Conservation (phyloP, 1,140 invertebrate species). For the Drosophila baimaii region DNA sequence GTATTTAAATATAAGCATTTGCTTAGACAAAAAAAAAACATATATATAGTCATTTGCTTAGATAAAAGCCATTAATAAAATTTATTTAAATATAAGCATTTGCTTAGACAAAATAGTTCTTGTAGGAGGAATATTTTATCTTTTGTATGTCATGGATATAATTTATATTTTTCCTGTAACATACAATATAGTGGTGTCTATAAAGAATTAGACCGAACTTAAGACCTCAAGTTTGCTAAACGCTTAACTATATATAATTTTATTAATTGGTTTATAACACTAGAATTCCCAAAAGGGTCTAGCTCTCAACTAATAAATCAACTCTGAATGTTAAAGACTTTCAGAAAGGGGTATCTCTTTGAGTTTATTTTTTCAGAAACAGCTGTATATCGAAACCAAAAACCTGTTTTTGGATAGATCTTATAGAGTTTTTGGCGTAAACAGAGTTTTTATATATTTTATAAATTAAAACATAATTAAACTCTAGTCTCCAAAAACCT, state of each 20-base stretch:
- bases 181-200: too few relatives aligned
- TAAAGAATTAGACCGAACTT: too few relatives aligned
- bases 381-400: neutral
- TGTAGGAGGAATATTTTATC: neutral
- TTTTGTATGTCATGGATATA: neutral
- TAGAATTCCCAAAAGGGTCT: too few relatives aligned
- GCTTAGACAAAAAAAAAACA: neutral
- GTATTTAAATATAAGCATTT: neutral
- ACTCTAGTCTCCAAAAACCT: neutral
- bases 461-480: neutral
- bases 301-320: too few relatives aligned
- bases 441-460: neutral
- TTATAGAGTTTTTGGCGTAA: neutral
- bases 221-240: too few relatives aligned
- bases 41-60: neutral
- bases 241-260: too few relatives aligned
- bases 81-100: neutral
- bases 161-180: too few relatives aligned
- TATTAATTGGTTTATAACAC: too few relatives aligned
- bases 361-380: neutral
- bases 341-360: too few relatives aligned
- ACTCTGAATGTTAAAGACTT: too few relatives aligned
- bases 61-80: conserved; percentile 1
- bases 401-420: neutral
- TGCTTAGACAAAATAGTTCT: neutral